Base-by-base conservation (phyloP, 2,797 vertebrate genomes). In the Kryptolebias ocellatus region DNA sequence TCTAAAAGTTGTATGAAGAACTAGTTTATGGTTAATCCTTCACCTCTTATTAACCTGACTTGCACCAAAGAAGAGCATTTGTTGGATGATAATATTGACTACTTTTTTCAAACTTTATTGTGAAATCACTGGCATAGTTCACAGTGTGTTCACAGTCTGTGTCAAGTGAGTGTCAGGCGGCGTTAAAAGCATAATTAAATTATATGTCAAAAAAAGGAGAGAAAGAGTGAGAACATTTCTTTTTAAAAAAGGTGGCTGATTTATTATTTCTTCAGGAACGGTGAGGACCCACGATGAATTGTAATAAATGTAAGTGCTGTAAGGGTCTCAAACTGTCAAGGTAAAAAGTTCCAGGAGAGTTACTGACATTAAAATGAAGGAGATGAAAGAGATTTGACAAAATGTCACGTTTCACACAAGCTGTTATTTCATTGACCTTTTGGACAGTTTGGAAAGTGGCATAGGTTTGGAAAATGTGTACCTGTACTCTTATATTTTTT, bases 131-230 rank as follows among this genome's bases (percentile, higher is more conserved):
- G 53, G 16, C 37, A 47, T 37, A 72, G 58, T 65, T 80, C 71
- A 81, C 71, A 76, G 65, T 55, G 66, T 57, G 63, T 83, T 87
- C 71, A 63, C 68, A 60, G 56, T 47, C 78, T 52, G 67, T 72
- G 68, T 78, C 79, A 77, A 78, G 70, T 59, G 57, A 63, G 60
- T 68, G 57, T 65, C 45, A 63, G 56, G 47, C 62, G 54, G 60
- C 64, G 71, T 72, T 78, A 80, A 82, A 83, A 79, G 81, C 70
- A 70, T 84, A 91, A 90, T 88, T 74, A 81, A 90, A 92, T 91
- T 85, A 86, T 73, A 77, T 87, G 82, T 88, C 16, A 31, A 29
- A 81, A 67, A 74, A 73, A 80, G 72, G 65, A 59, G 70, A 83
- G 76, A 86, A 87, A 72, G 54, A 53, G 46, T 73, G 64, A 54